Conservation (phyloP, 2,888 invertebrate genomes). For the Lypha dubia region DNA sequence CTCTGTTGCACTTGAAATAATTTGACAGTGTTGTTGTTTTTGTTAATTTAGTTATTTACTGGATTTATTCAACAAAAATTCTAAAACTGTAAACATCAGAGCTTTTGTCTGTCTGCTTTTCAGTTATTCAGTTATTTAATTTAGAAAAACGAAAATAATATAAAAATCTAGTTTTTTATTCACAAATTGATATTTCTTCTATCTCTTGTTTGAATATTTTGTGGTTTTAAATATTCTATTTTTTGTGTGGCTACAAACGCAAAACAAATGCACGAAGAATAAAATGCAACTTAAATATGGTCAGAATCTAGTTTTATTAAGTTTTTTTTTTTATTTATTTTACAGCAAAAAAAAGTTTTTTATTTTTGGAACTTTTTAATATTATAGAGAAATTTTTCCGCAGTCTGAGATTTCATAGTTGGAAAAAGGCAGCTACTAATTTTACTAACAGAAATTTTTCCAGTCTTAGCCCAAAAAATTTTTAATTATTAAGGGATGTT, state of each 20-base stretch:
- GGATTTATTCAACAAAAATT: no score
- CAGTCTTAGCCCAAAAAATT: no score
- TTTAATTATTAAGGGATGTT: no score
- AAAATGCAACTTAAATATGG: slow-evolving; percentile 49
- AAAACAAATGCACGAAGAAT: neutral
- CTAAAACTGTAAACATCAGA: no score
- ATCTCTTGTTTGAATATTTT: neutral
- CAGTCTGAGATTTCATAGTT: neutral
- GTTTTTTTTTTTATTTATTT: slow-evolving; percentile 10
- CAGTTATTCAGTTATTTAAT: no score
- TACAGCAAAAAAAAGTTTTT: neutral
- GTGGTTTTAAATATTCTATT: neutral
- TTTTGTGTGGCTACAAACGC: neutral
- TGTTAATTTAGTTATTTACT: no score
- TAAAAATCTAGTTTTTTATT: neutral
- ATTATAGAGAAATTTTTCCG: neutral
- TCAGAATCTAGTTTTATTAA: slow-evolving; percentile 19
- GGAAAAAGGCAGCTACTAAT: no score
- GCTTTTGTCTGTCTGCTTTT: no score
- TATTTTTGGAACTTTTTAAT: neutral
- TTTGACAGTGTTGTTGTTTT: no score
- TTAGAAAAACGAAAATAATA: neutral
- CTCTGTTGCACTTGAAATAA: no score
- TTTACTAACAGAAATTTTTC: no score
- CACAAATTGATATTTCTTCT: neutral